Evolutionary conservation across 1,140 invertebrate species (phyloP).

Genomic region (Drosophila sp.): DNA sequence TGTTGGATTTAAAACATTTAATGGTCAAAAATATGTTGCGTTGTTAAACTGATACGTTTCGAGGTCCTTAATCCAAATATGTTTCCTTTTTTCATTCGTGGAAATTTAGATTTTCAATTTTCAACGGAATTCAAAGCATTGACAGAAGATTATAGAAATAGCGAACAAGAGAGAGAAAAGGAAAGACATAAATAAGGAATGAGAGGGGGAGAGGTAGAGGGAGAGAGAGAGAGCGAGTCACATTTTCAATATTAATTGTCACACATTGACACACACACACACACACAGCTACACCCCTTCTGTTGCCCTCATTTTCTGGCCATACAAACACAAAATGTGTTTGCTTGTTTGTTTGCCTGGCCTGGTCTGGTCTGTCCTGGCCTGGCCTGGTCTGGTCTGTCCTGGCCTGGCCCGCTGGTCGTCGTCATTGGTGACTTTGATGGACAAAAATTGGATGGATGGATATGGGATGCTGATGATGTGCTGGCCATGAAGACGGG

Average conservation of each 20-base stretch:
- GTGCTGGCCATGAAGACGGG: background rate
- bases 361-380: conserved; percentile 17
- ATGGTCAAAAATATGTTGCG: too few species aligned
- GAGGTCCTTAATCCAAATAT: too few species aligned
- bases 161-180: background rate
- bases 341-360: conserved; percentile 39
- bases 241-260: conserved; percentile 11
- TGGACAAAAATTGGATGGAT: conserved; percentile 47
- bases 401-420: background rate
- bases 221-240: background rate
- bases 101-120: background rate
- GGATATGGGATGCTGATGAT: conserved; percentile 21
- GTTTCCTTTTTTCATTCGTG: too few species aligned
- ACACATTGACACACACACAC: conserved; percentile 23
- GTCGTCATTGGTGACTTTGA: conserved; percentile 62
- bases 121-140: conserved; percentile 2
- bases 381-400: conserved; percentile 12
- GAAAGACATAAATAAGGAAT: too few species aligned
- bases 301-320: conserved; percentile 9
- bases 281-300: background rate
- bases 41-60: too few species aligned
- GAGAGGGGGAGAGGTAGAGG: background rate
- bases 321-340: conserved; percentile 33
- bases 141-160: conserved; percentile 2
- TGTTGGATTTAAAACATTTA: too few species aligned